Evolutionary conservation across 2,113 vertebrate species (phyloP).

Genomic region (Pygoscelis antarcticus): DNA sequence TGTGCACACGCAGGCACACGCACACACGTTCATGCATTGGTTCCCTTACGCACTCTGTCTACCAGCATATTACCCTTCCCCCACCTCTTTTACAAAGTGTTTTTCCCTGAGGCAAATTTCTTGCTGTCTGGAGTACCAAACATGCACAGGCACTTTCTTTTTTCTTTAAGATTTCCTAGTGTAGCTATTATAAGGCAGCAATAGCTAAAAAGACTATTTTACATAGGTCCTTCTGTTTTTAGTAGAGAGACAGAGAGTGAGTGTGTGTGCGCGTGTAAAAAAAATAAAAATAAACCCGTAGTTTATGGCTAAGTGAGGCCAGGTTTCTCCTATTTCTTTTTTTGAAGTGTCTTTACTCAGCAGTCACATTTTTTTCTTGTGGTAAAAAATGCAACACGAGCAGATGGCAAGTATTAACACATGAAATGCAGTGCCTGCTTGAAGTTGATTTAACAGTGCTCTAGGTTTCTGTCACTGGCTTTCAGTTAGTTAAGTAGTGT

Average conservation of each 20-base stretch:
- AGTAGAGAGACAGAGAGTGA: not conserved
- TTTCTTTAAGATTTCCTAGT: not conserved
- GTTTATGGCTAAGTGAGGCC: not conserved
- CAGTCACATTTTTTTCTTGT: conserved; percentile 7
- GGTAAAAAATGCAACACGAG: conserved; percentile 32
- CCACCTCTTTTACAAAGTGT: conserved; percentile 33
- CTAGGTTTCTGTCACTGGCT: not conserved
- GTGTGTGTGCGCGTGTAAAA: not conserved
- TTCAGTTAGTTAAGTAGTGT: not conserved
- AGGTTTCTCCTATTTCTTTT: not conserved
- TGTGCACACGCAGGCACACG: not conserved
- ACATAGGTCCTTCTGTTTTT: not conserved
- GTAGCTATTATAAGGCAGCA: not conserved
- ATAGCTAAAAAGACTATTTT: not conserved
- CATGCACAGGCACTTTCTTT: not conserved
- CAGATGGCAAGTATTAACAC: conserved; percentile 63
- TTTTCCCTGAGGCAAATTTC: conserved; percentile 18
- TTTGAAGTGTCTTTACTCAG: not conserved
- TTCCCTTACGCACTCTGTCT: not conserved
- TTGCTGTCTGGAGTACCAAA: conserved; percentile 19
- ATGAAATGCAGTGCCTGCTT: not conserved
- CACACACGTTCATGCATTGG: not conserved
- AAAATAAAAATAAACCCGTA: not conserved
- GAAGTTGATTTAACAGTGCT: not conserved
- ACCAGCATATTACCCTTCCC: conserved; percentile 51